Evolutionary conservation across 2,797 vertebrate genomes (phyloP).

Genomic region (Eurystomus glaucurus): DNA sequence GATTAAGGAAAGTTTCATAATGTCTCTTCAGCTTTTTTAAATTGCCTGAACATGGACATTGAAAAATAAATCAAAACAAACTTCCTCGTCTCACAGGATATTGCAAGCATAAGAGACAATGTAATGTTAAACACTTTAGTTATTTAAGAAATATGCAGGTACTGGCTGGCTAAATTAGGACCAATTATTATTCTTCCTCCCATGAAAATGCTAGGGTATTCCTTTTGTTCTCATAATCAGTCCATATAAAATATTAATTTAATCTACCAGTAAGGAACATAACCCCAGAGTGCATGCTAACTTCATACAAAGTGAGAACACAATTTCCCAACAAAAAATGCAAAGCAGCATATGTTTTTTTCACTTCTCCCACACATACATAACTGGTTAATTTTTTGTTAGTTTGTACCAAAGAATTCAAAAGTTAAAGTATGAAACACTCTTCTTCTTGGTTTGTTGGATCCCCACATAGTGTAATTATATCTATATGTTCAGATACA

Average conservation of each 20-base stretch:
- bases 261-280: not conserved
- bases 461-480: not conserved
- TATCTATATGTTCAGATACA: not conserved
- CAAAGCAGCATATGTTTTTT: not conserved
- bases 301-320: not conserved
- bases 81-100: not conserved
- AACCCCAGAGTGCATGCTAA: not conserved
- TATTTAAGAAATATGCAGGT: not conserved
- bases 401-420: not conserved
- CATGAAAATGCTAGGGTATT: not conserved
- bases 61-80: not conserved
- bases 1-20: not conserved
- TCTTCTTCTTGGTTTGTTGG: not conserved
- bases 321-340: not conserved
- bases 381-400: not conserved
- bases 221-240: not conserved
- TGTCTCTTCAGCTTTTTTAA: not conserved
- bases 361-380: not conserved
- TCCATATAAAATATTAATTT: not conserved
- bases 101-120: not conserved
- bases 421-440: not conserved
- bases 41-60: not conserved
- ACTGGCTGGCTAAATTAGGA: not conserved
- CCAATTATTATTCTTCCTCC: not conserved
- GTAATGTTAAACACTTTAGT: not conserved